Evolutionary conservation across 2,797 vertebrate genomes (phyloP).

Genomic region (Poecilia picta): DNA sequence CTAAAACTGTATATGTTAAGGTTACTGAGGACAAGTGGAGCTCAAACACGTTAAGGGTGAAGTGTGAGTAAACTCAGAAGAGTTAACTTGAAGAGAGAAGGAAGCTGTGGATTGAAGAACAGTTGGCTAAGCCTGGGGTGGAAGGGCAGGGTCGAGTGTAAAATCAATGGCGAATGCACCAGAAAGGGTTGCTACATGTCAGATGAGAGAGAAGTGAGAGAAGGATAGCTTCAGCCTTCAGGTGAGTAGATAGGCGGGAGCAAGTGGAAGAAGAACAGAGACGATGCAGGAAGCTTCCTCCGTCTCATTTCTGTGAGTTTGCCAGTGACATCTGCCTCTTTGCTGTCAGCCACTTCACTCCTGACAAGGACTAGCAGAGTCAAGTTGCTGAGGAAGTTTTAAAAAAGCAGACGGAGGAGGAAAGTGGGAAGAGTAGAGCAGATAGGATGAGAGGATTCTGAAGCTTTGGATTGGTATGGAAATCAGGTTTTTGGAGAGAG

Average conservation of each 20-base stretch:
- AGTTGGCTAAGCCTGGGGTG: not conserved
- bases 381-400: constrained; percentile 31
- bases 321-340: constrained; percentile 52
- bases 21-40: not conserved
- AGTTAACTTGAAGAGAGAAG: constrained; percentile 1
- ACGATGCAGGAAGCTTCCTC: constrained; percentile 41
- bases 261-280: constrained; percentile 11
- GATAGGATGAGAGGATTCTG: constrained; percentile 65
- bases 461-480: constrained; percentile 70
- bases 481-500: constrained; percentile 55
- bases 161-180: constrained; percentile 18
- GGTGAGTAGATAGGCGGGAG: constrained; percentile 14
- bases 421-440: constrained; percentile 24
- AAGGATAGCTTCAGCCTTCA: constrained; percentile 14
- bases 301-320: constrained; percentile 44
- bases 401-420: constrained; percentile 23
- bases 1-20: not conserved
- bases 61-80: constrained; percentile 38
- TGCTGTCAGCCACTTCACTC: constrained; percentile 58
- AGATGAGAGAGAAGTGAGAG: constrained; percentile 25
- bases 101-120: not conserved
- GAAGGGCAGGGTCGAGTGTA: not conserved
- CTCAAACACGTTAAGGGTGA: not conserved
- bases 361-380: constrained; percentile 49
- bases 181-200: constrained; percentile 28